Percentiles rank a stretch among this genome's conserved stretches.
Evolutionary conservation across 2,113 vertebrate species (phyloP).

Genomic region (Pygoscelis antarcticus): DNA sequence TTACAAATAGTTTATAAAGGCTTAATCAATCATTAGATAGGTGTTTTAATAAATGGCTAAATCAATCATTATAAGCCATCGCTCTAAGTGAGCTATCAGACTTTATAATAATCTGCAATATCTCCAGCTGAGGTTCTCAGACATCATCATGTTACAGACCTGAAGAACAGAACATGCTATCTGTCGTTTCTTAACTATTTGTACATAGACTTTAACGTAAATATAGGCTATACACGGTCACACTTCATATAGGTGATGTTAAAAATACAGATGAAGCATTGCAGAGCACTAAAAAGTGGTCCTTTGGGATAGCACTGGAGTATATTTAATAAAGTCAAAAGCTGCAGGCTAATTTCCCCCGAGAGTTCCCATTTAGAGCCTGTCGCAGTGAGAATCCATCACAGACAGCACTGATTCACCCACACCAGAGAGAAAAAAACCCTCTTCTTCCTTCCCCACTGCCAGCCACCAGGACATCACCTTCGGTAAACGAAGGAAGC

Average conservation of each 20-base stretch:
- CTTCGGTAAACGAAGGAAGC: not conserved
- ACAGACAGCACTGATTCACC: not conserved
- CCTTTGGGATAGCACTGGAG: slow-evolving; percentile 40
- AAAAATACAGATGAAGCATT: not conserved
- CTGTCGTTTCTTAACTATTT: not conserved
- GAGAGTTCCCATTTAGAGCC: slow-evolving; percentile 35
- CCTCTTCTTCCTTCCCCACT: not conserved
- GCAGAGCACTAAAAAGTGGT: not conserved
- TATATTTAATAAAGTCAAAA: slow-evolving; percentile 65
- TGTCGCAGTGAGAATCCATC: slow-evolving; percentile 48
- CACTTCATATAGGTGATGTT: not conserved
- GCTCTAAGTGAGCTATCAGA: not conserved
- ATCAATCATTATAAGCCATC: not conserved
- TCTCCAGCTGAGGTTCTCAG: not conserved
- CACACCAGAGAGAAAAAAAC: not conserved
- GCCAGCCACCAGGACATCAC: not conserved
- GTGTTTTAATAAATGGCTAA: slow-evolving; percentile 8
- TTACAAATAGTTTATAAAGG: slow-evolving; percentile 28
- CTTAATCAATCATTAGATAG: slow-evolving; percentile 29
- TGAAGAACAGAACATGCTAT: not conserved
- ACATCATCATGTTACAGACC: not conserved
- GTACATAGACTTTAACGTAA: not conserved
- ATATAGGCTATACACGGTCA: not conserved
- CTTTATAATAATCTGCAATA: not conserved
- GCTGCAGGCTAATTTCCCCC: slow-evolving; percentile 56